phyloP scores from a whole-genome alignment of 2,113 vertebrate genomes.

The Hemiprocne comata region DNA sequence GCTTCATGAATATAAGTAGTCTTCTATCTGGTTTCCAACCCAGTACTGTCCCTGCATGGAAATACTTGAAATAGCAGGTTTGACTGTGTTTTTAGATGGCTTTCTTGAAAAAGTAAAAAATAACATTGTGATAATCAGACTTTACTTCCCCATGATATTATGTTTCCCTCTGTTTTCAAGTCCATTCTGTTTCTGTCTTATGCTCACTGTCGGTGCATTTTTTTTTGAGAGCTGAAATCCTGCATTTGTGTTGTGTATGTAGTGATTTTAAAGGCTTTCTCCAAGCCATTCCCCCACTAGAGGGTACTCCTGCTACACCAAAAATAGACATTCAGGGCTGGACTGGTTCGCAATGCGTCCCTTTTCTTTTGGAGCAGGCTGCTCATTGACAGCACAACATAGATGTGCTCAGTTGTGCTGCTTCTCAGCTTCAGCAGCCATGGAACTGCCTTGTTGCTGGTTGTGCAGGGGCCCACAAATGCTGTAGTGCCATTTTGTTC shows the following conservation, averaged over 20 bases:
- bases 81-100: neutral
- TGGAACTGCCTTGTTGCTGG: neutral
- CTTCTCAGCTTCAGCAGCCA: neutral
- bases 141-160: neutral
- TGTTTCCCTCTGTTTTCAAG: neutral
- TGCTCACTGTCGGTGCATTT: neutral
- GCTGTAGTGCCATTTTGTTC: neutral
- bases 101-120: constrained; percentile 1
- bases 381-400: neutral
- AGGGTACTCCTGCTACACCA: constrained; percentile 55
- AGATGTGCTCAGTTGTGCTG: neutral
- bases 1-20: neutral
- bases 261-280: neutral
- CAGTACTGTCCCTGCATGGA: rapidly evolving
- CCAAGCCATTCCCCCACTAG: constrained; percentile 36
- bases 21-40: neutral
- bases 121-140: neutral
- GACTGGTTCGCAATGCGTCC: neutral
- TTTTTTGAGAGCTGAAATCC: neutral
- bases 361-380: neutral
- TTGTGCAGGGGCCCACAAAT: neutral
- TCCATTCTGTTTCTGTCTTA: neutral
- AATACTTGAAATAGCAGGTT: neutral
- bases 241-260: neutral
- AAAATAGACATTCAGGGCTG: neutral